phyloP scores from a whole-genome alignment of 30 jellyfish, hydroid and myxozoan species.

The Phacellophora camtschatica region DNA sequence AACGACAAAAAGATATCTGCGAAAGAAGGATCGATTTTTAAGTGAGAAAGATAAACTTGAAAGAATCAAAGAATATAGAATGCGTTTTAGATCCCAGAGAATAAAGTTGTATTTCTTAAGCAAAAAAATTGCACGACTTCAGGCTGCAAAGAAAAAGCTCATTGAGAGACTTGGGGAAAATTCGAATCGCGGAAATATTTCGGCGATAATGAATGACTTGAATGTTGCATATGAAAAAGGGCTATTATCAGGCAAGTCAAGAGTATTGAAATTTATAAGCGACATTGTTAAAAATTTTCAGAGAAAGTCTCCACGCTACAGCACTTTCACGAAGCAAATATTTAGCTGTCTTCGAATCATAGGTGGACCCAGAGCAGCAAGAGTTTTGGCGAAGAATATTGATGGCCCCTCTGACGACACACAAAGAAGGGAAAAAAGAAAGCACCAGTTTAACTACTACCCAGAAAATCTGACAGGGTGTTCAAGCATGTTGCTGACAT shows the following conservation, averaged over 20 bases:
- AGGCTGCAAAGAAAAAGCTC: not conserved
- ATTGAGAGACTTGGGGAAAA: not conserved
- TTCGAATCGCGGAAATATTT: not conserved
- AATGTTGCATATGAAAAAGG: conserved; percentile 1
- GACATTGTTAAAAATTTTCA: not conserved
- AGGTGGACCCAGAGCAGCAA: conserved; percentile 35
- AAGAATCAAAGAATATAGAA: not conserved
- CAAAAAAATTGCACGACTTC: not conserved
- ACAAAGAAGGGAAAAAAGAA: not conserved
- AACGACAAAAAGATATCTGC: not conserved
- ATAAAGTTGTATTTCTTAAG: not conserved
- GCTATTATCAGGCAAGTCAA: not conserved
- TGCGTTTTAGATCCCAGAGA: not conserved
- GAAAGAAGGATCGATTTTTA: not conserved
- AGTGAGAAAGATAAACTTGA: not conserved
- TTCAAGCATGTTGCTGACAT: not conserved
- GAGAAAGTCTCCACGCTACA: not conserved
- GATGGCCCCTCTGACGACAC: conserved; percentile 20
- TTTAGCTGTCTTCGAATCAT: not conserved
- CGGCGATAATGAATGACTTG: not conserved
- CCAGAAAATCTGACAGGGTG: conserved; percentile 26
- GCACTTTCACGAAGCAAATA: not conserved
- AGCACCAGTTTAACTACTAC: not conserved
- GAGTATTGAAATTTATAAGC: not conserved
- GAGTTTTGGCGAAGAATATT: not conserved